Evolutionary conservation across 2,888 invertebrate species (phyloP).

Genomic region (Creontiades dilutus): DNA sequence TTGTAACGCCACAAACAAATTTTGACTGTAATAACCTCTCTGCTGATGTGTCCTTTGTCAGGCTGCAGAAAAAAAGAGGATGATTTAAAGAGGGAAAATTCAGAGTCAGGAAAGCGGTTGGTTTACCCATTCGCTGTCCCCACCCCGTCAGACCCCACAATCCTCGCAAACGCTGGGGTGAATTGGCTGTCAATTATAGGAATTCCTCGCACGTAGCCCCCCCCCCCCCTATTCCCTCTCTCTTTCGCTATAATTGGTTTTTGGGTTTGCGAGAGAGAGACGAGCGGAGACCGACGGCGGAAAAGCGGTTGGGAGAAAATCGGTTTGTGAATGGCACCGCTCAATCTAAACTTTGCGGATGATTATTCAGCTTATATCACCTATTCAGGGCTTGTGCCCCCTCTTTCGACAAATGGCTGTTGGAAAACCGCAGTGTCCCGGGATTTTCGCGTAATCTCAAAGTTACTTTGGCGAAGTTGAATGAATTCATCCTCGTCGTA

Average conservation of each 20-base stretch:
- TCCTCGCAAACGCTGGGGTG: conserved; percentile 41
- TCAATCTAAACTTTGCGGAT: conserved; percentile 65
- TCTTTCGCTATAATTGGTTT: conserved; percentile 55
- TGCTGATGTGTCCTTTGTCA: neutral
- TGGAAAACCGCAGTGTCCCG: conserved; percentile 31
- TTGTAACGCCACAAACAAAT: neutral
- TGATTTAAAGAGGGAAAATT: conserved; percentile 40
- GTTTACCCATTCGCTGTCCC: neutral
- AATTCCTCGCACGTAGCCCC: conserved; percentile 62
- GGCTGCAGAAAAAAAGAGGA: neutral
- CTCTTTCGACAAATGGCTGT: neutral
- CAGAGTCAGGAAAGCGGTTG: conserved; percentile 1
- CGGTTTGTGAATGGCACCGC: conserved; percentile 67
- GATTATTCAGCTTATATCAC: conserved; percentile 65
- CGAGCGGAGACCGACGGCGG: neutral
- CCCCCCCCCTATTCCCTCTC: neutral
- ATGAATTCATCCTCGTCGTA: neutral
- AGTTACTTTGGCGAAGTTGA: neutral
- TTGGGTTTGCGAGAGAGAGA: conserved; percentile 28
- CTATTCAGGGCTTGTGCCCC: conserved; percentile 13
- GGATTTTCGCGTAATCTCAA: neutral
- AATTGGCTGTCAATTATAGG: conserved; percentile 67
- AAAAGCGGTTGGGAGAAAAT: conserved; percentile 50
- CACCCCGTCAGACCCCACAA: conserved; percentile 8
- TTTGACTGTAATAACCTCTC: neutral